phyloP scores from a whole-genome alignment of 2,113 vertebrate genomes.

The Pollimyrus isidori region DNA sequence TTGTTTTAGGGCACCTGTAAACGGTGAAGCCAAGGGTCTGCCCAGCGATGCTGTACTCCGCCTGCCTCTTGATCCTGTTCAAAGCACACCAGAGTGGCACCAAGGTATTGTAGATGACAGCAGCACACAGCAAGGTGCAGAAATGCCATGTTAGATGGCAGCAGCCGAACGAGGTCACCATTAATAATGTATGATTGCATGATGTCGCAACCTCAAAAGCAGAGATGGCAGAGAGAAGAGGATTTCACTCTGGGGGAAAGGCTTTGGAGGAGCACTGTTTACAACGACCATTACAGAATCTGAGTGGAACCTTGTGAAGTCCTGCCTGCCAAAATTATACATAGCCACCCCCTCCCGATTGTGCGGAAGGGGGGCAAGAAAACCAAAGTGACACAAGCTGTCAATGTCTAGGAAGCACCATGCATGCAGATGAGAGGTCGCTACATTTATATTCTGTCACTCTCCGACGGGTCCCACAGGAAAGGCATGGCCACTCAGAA shows the following conservation, averaged over 20 bases:
- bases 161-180: background rate
- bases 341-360: background rate
- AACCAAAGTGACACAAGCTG: background rate
- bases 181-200: slow-evolving; percentile 17
- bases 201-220: background rate
- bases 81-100: background rate
- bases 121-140: background rate
- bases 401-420: background rate
- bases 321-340: background rate
- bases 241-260: background rate
- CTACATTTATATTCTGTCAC: background rate
- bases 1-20: background rate
- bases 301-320: background rate
- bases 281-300: background rate
- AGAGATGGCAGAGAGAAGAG: background rate
- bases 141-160: background rate
- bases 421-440: background rate
- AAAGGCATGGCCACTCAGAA: background rate
- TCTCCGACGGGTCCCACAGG: background rate
- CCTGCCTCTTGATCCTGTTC: background rate
- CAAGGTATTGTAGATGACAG: background rate
- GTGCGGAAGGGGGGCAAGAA: background rate
- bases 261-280: background rate
- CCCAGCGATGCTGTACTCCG: background rate
- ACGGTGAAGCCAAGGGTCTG: background rate